Conservation (phyloP, 2,113 vertebrate species). For the Lepisosteus osseus region DNA sequence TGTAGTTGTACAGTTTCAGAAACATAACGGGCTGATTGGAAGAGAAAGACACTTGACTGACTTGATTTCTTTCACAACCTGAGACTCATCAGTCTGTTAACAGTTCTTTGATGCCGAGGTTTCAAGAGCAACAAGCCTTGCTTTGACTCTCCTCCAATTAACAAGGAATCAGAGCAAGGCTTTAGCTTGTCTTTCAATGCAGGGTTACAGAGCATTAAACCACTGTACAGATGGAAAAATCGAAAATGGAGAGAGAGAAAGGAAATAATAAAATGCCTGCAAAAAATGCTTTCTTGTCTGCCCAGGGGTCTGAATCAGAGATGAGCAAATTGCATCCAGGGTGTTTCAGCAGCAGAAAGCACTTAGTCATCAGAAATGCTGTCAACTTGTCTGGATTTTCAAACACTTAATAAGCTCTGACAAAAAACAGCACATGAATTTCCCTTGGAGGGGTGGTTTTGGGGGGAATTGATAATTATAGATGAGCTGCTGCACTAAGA, state of each 20-base stretch:
- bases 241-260: slow-evolving; percentile 8
- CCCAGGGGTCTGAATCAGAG: slow-evolving; percentile 9
- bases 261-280: background rate
- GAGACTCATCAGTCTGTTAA: background rate
- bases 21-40: background rate
- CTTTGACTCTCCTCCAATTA: slow-evolving; percentile 2
- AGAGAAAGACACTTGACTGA: background rate
- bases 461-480: too few species aligned
- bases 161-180: background rate
- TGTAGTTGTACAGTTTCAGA: background rate
- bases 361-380: slow-evolving; percentile 4
- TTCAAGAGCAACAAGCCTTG: background rate
- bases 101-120: background rate
- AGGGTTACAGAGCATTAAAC: slow-evolving; percentile 20
- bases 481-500: too few species aligned
- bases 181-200: slow-evolving; percentile 4
- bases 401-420: background rate
- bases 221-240: slow-evolving; percentile 21
- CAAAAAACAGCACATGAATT: background rate
- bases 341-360: background rate
- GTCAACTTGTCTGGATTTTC: background rate
- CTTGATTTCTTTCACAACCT: background rate
- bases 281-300: background rate
- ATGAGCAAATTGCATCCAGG: slow-evolving; percentile 23
- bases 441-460: too few species aligned